phyloP scores from a whole-genome alignment of 2,888 invertebrate genomes.

The Hyppa rectilinea region DNA sequence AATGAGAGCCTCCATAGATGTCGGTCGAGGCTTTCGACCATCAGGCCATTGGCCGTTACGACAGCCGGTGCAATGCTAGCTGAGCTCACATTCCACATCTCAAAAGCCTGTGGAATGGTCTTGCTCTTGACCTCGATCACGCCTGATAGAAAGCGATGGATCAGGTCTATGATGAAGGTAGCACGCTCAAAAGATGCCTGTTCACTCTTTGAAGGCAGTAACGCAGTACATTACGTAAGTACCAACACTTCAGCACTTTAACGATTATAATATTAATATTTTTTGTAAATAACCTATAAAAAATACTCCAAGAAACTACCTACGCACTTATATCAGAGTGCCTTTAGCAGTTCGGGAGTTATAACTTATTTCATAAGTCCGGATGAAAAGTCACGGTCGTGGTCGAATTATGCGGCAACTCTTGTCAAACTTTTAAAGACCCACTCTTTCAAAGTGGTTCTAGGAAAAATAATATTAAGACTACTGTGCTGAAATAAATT shows the following conservation, averaged over 20 bases:
- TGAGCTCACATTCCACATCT: too few species aligned
- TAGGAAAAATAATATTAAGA: background rate
- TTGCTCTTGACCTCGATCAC: too few species aligned
- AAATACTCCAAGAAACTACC: background rate
- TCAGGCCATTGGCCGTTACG: too few species aligned
- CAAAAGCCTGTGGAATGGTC: too few species aligned
- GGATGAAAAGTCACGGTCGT: conserved; percentile 10
- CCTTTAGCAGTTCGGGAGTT: conserved; percentile 23
- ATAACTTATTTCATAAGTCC: background rate
- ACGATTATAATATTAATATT: conserved; percentile 8
- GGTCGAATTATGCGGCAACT: conserved; percentile 2
- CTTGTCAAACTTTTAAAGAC: conserved; percentile 9
- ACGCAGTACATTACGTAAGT: conserved; percentile 1
- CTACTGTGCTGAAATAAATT: background rate
- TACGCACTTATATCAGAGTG: conserved; percentile 39
- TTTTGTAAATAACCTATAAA: conserved; percentile 4
- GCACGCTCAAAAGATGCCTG: too few species aligned
- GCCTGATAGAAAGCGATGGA: too few species aligned
- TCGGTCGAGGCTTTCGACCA: too few species aligned
- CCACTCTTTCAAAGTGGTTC: background rate
- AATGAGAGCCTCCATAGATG: too few species aligned
- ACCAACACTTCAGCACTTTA: conserved; percentile 1
- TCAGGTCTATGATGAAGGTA: too few species aligned
- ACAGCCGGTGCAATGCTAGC: too few species aligned
- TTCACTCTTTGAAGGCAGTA: too few species aligned